A percentile compares a stretch with the other conserved stretches of the same genome.
phyloP scores from a whole-genome alignment of 2,113 vertebrate species.

The Megaceryle torquata region DNA sequence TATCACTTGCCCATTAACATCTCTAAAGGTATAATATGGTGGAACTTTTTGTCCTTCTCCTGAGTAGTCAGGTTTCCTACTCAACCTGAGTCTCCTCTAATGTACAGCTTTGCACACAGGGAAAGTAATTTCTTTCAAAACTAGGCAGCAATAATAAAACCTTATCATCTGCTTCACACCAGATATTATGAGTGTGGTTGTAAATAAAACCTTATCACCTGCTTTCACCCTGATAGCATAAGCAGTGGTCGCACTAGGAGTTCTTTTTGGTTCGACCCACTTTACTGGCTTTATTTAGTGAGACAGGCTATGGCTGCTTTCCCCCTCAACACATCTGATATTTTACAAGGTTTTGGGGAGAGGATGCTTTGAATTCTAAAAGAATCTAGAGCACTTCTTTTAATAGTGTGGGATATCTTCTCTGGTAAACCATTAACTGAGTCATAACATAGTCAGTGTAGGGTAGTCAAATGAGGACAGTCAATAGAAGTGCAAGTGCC shows the following conservation, averaged over 20 bases:
- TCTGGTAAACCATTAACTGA: slow-evolving; percentile 13
- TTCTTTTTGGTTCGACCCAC: neutral
- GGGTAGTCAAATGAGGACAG: slow-evolving; percentile 22
- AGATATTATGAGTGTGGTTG: slow-evolving; percentile 8
- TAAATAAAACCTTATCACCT: slow-evolving; percentile 49
- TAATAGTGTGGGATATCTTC: neutral
- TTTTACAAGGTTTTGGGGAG: neutral
- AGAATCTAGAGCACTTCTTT: neutral
- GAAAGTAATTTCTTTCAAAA: slow-evolving; percentile 8
- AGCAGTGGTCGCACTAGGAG: neutral
- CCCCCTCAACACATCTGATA: neutral
- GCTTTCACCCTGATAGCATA: neutral
- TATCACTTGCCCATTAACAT: neutral
- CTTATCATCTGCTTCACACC: slow-evolving; percentile 3
- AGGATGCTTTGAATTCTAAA: neutral
- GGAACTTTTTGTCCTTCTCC: neutral
- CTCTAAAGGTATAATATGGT: neutral
- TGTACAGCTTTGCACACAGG: neutral
- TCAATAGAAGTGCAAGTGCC: neutral
- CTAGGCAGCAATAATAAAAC: slow-evolving; percentile 33
- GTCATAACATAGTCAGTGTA: neutral
- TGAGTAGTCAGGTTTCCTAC: neutral
- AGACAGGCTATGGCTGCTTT: neutral
- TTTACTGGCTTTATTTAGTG: slow-evolving; percentile 1
- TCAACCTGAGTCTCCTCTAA: neutral